Evolutionary conservation across 2,797 vertebrate genomes (phyloP), one percentile per base, ranked within the genome.

Genomic region (Paratrypauchen microcephalus): DNA sequence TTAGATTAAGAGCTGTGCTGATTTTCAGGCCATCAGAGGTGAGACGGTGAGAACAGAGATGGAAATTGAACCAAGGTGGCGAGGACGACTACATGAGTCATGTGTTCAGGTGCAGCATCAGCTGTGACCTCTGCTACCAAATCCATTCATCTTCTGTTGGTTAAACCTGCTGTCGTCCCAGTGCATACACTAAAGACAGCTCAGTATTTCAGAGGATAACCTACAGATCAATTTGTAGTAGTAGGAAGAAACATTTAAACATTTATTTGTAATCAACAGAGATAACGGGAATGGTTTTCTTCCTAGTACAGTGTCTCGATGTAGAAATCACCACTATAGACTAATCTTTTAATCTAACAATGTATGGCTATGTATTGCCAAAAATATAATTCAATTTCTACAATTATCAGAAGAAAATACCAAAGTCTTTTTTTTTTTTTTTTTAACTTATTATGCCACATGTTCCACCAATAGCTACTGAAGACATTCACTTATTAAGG

Each of bases 51-150:
- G 56, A 78, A 70, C 57, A 32, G 23, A 68, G 62, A 77, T 32
- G 56, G 65, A 69, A 70, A 75, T 52, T 28, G 32, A 65, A 72
- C 36, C 57, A 55, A 58, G 67, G 39, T 28, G 67, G 28, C 72
- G 68, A 57, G 36, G 19, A 63, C 21, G 54, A 59, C 59, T 19
- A n/a, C 23, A 75, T 57, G 59, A 78, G 54, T 68, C 45, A 61
- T 32, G 71, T 21, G 62, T 56, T 59, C 57, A 54, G 60, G 54
- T 39, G 12, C 54, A 60, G 68, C 59, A 47, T 47, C 41, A 76
- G 75, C 57, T 57, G 19, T 39, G 67, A 59, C 67, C 65, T 74
- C 19, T 62, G 60, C 21, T 66, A 36, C 11, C 19, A 9, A 67
- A 41, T 39, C 36, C 16, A 56, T 66, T 74, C 24, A 39, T 59